Evolutionary conservation across 2,113 vertebrate genomes (phyloP).

Genomic region (Lasiurus borealis): DNA sequence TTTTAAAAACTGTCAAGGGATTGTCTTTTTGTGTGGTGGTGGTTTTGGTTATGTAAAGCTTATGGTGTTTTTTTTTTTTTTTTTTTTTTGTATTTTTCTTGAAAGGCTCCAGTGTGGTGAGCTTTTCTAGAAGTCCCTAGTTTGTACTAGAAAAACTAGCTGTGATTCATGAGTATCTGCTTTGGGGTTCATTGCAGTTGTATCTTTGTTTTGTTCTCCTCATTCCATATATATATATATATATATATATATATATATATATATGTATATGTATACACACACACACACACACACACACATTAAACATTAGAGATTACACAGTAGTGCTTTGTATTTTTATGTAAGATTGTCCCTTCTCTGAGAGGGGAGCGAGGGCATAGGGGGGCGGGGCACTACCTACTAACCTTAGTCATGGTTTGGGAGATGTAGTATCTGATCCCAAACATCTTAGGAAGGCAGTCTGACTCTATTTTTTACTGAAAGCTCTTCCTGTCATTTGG

Average conservation of each 20-base stretch:
- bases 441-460: conserved; percentile 1
- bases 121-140: neutral
- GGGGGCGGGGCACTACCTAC: neutral
- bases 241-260: neutral
- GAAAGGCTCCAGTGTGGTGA: neutral
- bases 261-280: no score
- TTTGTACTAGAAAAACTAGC: neutral
- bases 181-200: conserved; percentile 39
- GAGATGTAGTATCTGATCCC: neutral
- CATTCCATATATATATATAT: neutral
- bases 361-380: neutral
- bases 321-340: neutral
- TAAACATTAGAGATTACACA: neutral
- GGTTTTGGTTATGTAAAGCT: neutral
- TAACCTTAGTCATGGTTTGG: neutral
- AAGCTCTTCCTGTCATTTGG: conserved; percentile 65
- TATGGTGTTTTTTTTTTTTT: no score
- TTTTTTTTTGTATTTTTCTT: conserved; percentile 39
- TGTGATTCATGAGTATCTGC: neutral
- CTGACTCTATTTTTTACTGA: conserved; percentile 46
- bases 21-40: neutral
- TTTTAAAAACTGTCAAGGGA: neutral
- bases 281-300: no score
- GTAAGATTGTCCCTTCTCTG: neutral
- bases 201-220: conserved; percentile 39